Conservation (phyloP, 53 echinoderm and acorn worm genomes). For the Holothuria scabra region DNA sequence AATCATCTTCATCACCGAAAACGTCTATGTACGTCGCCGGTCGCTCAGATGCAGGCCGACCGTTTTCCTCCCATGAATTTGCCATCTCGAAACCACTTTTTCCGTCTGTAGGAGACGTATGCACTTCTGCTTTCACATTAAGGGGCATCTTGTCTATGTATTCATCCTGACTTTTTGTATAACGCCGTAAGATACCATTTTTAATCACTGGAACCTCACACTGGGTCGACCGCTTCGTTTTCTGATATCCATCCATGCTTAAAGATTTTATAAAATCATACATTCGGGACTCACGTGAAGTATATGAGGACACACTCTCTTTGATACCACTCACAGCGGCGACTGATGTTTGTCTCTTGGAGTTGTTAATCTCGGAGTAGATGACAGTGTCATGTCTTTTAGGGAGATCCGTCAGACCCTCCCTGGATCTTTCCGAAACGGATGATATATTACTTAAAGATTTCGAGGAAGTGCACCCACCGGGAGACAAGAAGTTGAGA, state of each 20-base stretch:
- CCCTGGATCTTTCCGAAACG: neutral
- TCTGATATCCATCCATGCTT: neutral
- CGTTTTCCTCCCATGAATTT: neutral
- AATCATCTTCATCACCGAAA: constrained; percentile 7
- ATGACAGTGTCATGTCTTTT: too few species aligned
- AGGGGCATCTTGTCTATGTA: neutral
- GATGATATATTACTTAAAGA: constrained; percentile 20
- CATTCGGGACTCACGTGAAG: neutral
- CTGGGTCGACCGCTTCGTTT: neutral
- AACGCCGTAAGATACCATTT: constrained; percentile 5
- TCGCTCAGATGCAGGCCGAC: neutral
- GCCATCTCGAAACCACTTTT: neutral
- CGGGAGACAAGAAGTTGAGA: constrained; percentile 32
- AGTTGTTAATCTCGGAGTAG: too few species aligned
- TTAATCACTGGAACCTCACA: neutral
- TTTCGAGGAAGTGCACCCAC: neutral
- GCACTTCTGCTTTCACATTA: constrained; percentile 22
- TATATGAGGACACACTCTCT: too few species aligned
- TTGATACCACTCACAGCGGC: too few species aligned
- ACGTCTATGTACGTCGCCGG: neutral
- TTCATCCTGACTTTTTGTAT: neutral
- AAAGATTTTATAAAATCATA: constrained; percentile 28
- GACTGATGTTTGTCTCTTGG: too few species aligned
- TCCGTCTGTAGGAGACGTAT: neutral
- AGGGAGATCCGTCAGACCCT: too few species aligned